phyloP scores from a whole-genome alignment of 2,888 invertebrate genomes.

The Cheilosia grossa region DNA sequence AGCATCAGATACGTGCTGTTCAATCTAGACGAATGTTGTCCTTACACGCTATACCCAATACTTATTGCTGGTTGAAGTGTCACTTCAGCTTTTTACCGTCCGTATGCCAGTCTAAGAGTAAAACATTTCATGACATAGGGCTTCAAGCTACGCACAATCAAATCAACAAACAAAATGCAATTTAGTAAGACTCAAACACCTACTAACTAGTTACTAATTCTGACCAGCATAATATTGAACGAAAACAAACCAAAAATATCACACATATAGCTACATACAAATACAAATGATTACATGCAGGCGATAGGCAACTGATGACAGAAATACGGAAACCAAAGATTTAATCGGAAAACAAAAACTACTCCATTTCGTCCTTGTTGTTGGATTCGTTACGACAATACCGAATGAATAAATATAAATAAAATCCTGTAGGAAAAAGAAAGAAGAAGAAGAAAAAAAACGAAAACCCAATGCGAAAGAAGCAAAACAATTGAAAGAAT shows the following conservation, averaged over 20 bases:
- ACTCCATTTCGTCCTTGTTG: slow-evolving; percentile 29
- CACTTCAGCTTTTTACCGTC: not conserved
- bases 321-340: slow-evolving; percentile 10
- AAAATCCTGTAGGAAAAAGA: not conserved
- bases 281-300: not conserved
- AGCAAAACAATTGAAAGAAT: slow-evolving; percentile 19
- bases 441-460: too few species aligned
- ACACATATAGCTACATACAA: not conserved
- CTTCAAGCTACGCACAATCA: slow-evolving; percentile 15
- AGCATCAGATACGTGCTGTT: too few species aligned
- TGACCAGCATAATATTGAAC: not conserved
- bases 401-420: too few species aligned
- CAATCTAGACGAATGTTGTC: not conserved
- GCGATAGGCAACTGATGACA: not conserved
- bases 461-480: slow-evolving; percentile 18
- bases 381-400: slow-evolving; percentile 5
- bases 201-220: not conserved
- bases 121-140: slow-evolving; percentile 41
- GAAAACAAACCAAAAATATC: not conserved
- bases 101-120: slow-evolving; percentile 45
- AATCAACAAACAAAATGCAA: not conserved
- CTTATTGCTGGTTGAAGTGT: not conserved
- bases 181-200: not conserved
- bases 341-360: not conserved
- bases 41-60: not conserved